Evolutionary conservation across 2,797 vertebrate species (phyloP), one percentile per base, ranked within the genome.

Genomic region (Coregonus ussuriensis): DNA sequence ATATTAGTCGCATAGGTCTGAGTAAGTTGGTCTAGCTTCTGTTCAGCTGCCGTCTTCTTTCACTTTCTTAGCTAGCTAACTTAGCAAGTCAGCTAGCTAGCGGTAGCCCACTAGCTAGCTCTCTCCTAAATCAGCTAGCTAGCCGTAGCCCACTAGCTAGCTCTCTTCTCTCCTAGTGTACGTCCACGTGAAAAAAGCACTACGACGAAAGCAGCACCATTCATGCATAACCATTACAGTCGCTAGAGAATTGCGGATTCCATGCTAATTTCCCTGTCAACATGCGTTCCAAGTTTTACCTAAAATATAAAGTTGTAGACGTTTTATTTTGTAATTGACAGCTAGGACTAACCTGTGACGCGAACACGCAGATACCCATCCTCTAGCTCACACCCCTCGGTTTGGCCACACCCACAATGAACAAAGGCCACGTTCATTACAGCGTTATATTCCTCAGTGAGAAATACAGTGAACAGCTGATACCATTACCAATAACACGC

Each of bases 301-400:
- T 81, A 68, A 41, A 0, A 70, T 4, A 70, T 6, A 89, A 91
- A 81, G 88, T 91, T 89, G 75, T 71, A 75, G 77, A 74, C 79
- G 77, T 41, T 91, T 90, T 88, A 91, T 92, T 93, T 91, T 87
- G 87, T 82, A 85, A 77, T 89, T 93, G 92, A 91, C 92, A 89
- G 89, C 68, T 65, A 76, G 29, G 69, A 88, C 79, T 74, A 69
- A 78, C 67, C 37, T 74, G 74, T 93, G 88, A 91, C 91, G 92
- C 91, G 77, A 71, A 14, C 82, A 85, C 83, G 87, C 70, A 78
- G 75, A 68, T 41, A 56, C 82, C 84, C 14, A 84, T 74, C 76
- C 81, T 71, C 75, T n/a, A 71, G 70, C 73, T 79, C 86, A 84
- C 91, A 77, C 90, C 86, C 88, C 68, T 78, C 25, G 16, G 15